A percentile compares a stretch with the other conserved stretches of the same genome.
Evolutionary conservation across 1,140 invertebrate genomes (phyloP).

Genomic region (Stratiolaelaps scimitus): DNA sequence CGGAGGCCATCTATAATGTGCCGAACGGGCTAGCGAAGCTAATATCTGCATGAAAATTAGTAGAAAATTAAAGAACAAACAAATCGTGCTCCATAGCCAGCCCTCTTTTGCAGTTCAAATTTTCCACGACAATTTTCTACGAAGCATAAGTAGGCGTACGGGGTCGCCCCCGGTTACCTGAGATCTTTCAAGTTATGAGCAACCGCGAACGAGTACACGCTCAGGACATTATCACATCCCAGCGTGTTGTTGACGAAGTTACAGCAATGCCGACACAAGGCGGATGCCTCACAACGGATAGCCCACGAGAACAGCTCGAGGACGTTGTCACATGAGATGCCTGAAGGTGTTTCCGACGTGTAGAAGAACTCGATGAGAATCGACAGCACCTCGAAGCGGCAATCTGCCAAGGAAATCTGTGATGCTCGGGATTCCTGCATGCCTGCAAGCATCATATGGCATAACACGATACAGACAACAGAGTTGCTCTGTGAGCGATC

Average conservation of each 20-base stretch:
- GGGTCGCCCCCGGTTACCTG: neutral
- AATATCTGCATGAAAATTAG: neutral
- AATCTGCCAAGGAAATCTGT: neutral
- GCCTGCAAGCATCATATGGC: neutral
- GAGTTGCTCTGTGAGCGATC: too few species aligned
- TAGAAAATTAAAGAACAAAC: neutral
- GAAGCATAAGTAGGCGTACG: too few species aligned
- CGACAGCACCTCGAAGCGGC: neutral
- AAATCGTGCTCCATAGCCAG: neutral
- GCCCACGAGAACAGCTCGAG: slow-evolving; percentile 23
- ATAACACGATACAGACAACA: too few species aligned
- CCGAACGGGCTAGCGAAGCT: too few species aligned
- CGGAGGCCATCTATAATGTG: too few species aligned
- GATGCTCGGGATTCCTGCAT: neutral
- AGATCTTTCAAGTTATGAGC: slow-evolving; percentile 7
- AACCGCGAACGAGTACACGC: neutral
- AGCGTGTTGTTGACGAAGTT: neutral
- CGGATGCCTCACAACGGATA: neutral
- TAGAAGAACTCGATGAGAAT: slow-evolving; percentile 22
- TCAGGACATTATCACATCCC: slow-evolving; percentile 15
- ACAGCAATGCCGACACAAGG: neutral
- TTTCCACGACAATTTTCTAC: too few species aligned
- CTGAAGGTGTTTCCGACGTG: neutral
- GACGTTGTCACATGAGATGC: slow-evolving; percentile 13
- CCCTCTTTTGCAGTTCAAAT: too few species aligned